phyloP scores from a whole-genome alignment of 1,140 invertebrate species.

The Psix sp. region DNA sequence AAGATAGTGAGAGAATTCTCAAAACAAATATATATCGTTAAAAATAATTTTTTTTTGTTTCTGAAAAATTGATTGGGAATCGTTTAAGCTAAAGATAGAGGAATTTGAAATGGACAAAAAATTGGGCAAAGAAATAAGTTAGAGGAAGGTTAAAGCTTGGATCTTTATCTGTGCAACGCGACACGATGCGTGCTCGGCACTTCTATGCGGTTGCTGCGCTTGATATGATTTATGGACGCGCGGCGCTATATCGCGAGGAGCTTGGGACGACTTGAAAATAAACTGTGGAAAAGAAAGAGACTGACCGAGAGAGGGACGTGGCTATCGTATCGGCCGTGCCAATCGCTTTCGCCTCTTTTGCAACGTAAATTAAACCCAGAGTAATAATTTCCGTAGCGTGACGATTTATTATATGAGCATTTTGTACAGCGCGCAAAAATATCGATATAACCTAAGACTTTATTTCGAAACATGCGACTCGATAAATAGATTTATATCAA shows the following conservation, averaged over 20 bases:
- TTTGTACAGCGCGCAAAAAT: conserved; percentile 59
- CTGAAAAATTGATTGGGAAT: no score
- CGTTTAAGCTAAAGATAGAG: no score
- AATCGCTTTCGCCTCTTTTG: conserved; percentile 63
- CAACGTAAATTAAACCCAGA: conserved; percentile 60
- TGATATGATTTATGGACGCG: conserved; percentile 54
- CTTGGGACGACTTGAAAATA: conserved; percentile 53
- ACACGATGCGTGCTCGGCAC: conserved; percentile 62
- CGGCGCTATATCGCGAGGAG: conserved; percentile 51
- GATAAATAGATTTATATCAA: conserved; percentile 62
- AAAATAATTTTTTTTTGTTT: no score
- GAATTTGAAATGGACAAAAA: no score
- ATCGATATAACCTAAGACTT: conserved; percentile 56
- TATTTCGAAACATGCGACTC: conserved; percentile 59
- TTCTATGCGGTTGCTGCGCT: conserved; percentile 56
- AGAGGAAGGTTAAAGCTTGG: conserved; percentile 39
- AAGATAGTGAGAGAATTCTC: no score
- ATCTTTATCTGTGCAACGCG: conserved; percentile 66
- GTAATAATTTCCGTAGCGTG: conserved; percentile 61
- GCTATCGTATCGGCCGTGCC: conserved; percentile 57
- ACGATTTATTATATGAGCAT: conserved; percentile 61
- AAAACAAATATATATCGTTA: no score
- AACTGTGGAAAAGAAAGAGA: conserved; percentile 58
- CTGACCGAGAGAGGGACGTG: conserved; percentile 12
- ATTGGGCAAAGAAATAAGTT: conserved; percentile 52